phyloP scores from a whole-genome alignment of 2,113 vertebrate species.

The Lepidiolamprologus cunningtoni region DNA sequence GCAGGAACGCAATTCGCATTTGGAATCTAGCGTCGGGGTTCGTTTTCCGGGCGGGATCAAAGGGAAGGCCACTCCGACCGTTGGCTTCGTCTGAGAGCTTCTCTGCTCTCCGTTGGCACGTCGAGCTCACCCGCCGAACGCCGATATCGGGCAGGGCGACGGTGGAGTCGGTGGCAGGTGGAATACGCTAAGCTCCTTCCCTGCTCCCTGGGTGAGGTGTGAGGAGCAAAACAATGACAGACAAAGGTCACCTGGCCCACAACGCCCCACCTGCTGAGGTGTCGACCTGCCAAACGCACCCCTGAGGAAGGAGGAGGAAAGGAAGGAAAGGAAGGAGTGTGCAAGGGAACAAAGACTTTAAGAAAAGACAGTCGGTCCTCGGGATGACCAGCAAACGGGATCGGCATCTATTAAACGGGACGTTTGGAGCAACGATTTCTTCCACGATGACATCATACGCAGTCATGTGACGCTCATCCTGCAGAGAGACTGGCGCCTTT shows the following conservation, averaged over 20 bases:
- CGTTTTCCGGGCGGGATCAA: not conserved
- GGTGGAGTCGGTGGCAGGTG: constrained; percentile 55
- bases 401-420: not conserved
- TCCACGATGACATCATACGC: not conserved
- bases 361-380: not conserved
- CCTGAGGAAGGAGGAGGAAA: constrained; percentile 9
- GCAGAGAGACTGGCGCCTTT: not conserved
- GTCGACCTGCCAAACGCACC: constrained; percentile 45
- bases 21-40: not conserved
- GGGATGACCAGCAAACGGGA: rapidly evolving
- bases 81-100: not conserved
- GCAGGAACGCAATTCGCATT: constrained; percentile 22
- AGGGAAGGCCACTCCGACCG: not conserved
- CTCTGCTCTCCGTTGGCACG: not conserved
- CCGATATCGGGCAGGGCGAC: not conserved
- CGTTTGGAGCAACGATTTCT: not conserved
- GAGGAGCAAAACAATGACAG: constrained; percentile 65
- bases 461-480: not conserved
- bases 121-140: not conserved
- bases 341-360: not conserved
- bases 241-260: constrained; percentile 67
- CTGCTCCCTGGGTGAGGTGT: constrained; percentile 63
- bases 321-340: not conserved
- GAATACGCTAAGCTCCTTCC: constrained; percentile 52
- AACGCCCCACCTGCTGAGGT: constrained; percentile 50